Evolutionary conservation across 2,797 vertebrate genomes (phyloP).

Genomic region (Rhinoraja longicauda): DNA sequence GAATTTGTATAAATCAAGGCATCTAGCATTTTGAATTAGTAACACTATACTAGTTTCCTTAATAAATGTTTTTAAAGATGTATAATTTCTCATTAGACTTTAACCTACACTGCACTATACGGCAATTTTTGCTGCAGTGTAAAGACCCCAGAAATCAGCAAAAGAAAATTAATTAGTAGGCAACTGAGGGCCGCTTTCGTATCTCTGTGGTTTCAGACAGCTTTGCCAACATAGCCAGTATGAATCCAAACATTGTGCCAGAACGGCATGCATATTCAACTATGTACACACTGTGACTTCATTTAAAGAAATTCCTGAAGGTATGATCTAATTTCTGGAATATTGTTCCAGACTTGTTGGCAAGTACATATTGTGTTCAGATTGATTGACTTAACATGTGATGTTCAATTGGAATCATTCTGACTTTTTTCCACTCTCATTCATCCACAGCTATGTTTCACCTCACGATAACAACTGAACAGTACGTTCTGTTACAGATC

Average conservation of each 20-base stretch:
- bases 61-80: not conserved
- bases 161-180: not conserved
- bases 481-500: not conserved
- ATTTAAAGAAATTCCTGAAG: slow-evolving; percentile 25
- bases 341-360: slow-evolving; percentile 16
- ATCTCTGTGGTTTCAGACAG: not conserved
- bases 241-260: slow-evolving; percentile 29
- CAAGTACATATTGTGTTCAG: not conserved
- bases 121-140: not conserved
- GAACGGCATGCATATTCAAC: slow-evolving; percentile 5
- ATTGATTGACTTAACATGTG: slow-evolving; percentile 10
- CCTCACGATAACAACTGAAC: not conserved
- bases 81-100: not conserved
- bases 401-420: not conserved
- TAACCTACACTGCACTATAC: not conserved
- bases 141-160: not conserved
- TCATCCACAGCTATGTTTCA: slow-evolving; percentile 8
- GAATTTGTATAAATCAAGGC: not conserved
- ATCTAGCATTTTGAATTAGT: not conserved
- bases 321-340: not conserved
- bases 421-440: not conserved
- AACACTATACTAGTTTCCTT: no score
- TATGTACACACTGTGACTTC: slow-evolving; percentile 24
- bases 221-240: not conserved
- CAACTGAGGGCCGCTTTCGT: slow-evolving; percentile 22